Base-by-base conservation (phyloP, 23 tunicate species). In the Aplidium turbinatum region DNA sequence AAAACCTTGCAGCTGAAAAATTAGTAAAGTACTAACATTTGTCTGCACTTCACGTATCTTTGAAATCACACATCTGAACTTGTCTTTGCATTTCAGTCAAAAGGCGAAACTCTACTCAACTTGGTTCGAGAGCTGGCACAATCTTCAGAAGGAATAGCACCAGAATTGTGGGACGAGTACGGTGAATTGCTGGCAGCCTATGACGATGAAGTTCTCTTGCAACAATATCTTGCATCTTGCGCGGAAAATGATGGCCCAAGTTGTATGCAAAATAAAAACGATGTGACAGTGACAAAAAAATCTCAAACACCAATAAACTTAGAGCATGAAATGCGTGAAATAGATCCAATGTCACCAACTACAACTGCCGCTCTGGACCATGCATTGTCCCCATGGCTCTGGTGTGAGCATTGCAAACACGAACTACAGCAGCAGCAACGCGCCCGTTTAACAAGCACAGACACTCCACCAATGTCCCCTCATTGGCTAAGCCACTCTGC, bases 111-210 rank as follows among this genome's bases (percentile, higher is more conserved):
- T 1, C 72, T 90, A 23, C 33, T 90, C 21, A 25, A 54, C 13
- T 53, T 86, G 45, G 91, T 91, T 11, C 85, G 97, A 20, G 83
- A 91, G 22, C 68, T 91, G 33, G 97, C 97, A 18, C 66, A 61
- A 53, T 85, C 92, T 23, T 77, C 66, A 22, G 86, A 78, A 54
- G 97, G 97, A 47, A 73, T 91, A 0, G 50, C 85, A 33, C 86
- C 91, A 21, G 91, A 79, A 1, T 25, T 91, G 26, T 91, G 97
- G 97, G 91, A 73, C 35, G 91, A 91, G 63, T 91, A 84, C 77
- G 97, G 97, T 45, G 91, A 84, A 31, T 78, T 84, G 31, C 48
- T 91, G 34, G 63, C 77, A 27, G 86, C 87, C 0, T 84, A 84
- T 35, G 97, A 91, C 74, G 42, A 31, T 50, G 83, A 84, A 73